phyloP scores from a whole-genome alignment of 1,140 invertebrate genomes.

The Lethrus apterus region DNA sequence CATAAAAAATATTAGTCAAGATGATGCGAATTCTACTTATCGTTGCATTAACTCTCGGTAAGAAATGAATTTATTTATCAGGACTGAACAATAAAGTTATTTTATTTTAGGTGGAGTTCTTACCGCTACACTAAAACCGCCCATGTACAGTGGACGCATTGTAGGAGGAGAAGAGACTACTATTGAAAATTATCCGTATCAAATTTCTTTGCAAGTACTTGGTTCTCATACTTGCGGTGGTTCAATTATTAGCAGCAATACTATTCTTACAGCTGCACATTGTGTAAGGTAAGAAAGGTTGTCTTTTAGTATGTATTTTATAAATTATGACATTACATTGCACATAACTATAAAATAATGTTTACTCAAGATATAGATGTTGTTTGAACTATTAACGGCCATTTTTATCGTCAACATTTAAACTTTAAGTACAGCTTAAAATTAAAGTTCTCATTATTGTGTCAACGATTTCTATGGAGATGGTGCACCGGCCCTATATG shows the following conservation, averaged over 20 bases:
- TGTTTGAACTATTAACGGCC: background rate
- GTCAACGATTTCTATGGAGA: too few relatives aligned
- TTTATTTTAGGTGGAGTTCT: too few relatives aligned
- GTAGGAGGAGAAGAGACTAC: background rate
- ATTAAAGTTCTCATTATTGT: background rate
- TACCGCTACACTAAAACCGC: too few relatives aligned
- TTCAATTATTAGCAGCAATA: constrained; percentile 49
- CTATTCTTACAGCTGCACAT: constrained; percentile 56
- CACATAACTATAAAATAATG: background rate
- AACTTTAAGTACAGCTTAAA: background rate
- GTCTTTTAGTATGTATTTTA: background rate
- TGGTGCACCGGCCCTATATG: too few relatives aligned
- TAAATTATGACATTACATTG: background rate
- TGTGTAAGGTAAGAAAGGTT: too few relatives aligned
- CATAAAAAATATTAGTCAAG: too few relatives aligned
- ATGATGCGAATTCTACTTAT: too few relatives aligned
- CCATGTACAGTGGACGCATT: constrained; percentile 1
- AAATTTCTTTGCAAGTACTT: constrained; percentile 45
- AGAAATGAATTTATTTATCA: too few relatives aligned
- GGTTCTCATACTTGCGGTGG: constrained; percentile 53
- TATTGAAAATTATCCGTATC: constrained; percentile 46
- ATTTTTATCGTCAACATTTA: too few relatives aligned
- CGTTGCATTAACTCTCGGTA: too few relatives aligned
- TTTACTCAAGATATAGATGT: background rate
- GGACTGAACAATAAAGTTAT: too few relatives aligned